Conservation (phyloP, 2,888 invertebrate species). For the Podabrus alpinus region DNA sequence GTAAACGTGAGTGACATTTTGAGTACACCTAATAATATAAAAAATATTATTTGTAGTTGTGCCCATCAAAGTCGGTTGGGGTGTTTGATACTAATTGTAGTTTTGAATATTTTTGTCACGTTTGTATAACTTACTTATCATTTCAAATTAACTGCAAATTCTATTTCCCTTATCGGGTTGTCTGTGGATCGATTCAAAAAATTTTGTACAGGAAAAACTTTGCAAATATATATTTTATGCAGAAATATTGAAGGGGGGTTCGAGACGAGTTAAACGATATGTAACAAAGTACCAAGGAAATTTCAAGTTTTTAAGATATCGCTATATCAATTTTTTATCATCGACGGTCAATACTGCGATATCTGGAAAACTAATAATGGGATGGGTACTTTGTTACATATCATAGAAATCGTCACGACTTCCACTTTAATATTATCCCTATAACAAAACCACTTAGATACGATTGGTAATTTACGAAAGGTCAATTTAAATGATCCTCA, state of each 20-base stretch:
- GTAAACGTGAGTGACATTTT: not conserved
- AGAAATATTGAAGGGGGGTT: not conserved
- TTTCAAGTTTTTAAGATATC: not conserved
- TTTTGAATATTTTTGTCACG: conserved; percentile 1
- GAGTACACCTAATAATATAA: not conserved
- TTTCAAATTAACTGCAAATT: not conserved
- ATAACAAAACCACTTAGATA: not conserved
- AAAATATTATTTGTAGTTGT: not conserved
- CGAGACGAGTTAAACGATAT: not conserved
- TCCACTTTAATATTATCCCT: not conserved
- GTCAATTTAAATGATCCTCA: not conserved
- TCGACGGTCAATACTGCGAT: not conserved
- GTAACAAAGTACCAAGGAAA: not conserved
- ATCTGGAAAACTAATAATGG: not conserved
- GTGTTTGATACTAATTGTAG: not conserved
- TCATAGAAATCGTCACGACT: not conserved
- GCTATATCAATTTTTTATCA: not conserved
- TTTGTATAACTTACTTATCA: not conserved
- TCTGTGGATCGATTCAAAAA: not conserved
- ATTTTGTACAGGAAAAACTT: not conserved
- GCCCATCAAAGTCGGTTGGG: not conserved
- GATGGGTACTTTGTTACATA: not conserved
- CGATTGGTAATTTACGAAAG: not conserved
- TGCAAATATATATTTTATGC: not conserved
- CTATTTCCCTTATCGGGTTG: not conserved